Evolutionary conservation across 2,888 invertebrate species (phyloP).

Genomic region (Eulithis testata): DNA sequence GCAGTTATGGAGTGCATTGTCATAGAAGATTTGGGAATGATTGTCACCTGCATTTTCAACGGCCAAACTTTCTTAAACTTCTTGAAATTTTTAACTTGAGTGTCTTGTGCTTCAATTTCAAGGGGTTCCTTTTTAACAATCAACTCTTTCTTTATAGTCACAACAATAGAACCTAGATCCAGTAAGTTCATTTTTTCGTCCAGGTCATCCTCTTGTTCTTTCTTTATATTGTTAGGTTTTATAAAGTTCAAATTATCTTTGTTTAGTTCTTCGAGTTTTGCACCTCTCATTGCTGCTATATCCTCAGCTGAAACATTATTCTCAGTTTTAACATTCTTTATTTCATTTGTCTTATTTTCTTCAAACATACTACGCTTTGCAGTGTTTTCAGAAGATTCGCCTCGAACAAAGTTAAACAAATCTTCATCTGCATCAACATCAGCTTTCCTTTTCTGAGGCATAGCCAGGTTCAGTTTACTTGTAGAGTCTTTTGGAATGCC

Average conservation of each 20-base stretch:
- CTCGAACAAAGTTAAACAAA: conserved; percentile 72
- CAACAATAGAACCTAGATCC: conserved; percentile 67
- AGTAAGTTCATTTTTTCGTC: conserved; percentile 66
- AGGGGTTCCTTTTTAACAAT: conserved; percentile 70
- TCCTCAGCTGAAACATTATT: conserved; percentile 49
- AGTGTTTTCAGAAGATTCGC: conserved; percentile 45
- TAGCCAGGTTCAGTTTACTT: conserved; percentile 65
- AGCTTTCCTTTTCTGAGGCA: conserved; percentile 67
- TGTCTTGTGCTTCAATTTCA: conserved; percentile 47
- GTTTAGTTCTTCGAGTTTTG: conserved; percentile 68
- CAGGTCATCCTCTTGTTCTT: conserved; percentile 61
- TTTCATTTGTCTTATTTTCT: conserved; percentile 27
- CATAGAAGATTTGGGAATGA: conserved; percentile 56
- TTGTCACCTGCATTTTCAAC: conserved; percentile 64
- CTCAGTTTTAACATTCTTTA: conserved; percentile 32
- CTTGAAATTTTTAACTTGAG: conserved; percentile 67
- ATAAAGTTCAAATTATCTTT: conserved; percentile 51
- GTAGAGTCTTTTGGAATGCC: conserved; percentile 41
- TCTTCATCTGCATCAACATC: conserved; percentile 62
- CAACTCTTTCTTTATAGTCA: conserved; percentile 64
- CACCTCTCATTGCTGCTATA: conserved; percentile 64
- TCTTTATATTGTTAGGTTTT: conserved; percentile 53
- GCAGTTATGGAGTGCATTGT: conserved; percentile 35
- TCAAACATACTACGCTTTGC: conserved; percentile 51
- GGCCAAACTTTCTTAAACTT: conserved; percentile 81